These are phyloP conservation scores for Anthophora plumipes DNA, from an alignment of 2,888 invertebrate species.

Conservation along the genomic window DNA sequence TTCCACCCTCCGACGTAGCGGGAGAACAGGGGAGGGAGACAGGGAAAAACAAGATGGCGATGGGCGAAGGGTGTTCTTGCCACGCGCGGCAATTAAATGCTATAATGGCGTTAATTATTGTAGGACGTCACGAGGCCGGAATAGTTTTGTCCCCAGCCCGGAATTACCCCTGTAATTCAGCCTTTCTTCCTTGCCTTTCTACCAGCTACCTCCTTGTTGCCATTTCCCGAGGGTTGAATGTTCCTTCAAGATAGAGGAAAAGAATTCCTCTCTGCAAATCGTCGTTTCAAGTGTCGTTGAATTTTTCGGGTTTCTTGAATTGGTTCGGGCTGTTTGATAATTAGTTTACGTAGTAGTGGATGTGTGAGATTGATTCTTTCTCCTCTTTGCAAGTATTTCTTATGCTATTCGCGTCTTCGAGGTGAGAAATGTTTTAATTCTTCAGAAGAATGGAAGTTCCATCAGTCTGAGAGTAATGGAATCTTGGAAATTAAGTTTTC, in stretches of 20 bases:
- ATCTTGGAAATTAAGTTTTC: too few relatives aligned
- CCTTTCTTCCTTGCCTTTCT: constrained; percentile 42
- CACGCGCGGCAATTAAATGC: constrained; percentile 79
- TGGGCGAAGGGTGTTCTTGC: constrained; percentile 63
- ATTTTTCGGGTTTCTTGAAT: too few relatives aligned
- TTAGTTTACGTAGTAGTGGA: too few relatives aligned
- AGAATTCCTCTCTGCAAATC: neutral
- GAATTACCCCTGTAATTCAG: constrained; percentile 43
- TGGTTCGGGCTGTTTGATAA: too few relatives aligned
- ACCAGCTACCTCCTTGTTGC: constrained; percentile 12
- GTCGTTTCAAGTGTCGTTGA: too few relatives aligned
- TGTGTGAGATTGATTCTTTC: too few relatives aligned
- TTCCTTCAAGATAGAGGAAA: neutral
- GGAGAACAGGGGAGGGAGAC: constrained; percentile 56
- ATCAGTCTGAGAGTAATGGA: too few relatives aligned
- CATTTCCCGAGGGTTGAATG: neutral
- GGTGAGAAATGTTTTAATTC: too few relatives aligned
- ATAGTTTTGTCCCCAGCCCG: constrained; percentile 70
- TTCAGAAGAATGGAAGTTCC: too few relatives aligned
- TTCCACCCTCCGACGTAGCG: constrained; percentile 52
- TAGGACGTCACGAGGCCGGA: constrained; percentile 64
- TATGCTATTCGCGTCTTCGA: too few relatives aligned
- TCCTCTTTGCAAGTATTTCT: too few relatives aligned
- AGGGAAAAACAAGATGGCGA: constrained; percentile 78
- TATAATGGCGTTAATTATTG: constrained; percentile 80